Evolutionary conservation across 1,140 invertebrate genomes (phyloP).

Genomic region (Drosophila simulans): DNA sequence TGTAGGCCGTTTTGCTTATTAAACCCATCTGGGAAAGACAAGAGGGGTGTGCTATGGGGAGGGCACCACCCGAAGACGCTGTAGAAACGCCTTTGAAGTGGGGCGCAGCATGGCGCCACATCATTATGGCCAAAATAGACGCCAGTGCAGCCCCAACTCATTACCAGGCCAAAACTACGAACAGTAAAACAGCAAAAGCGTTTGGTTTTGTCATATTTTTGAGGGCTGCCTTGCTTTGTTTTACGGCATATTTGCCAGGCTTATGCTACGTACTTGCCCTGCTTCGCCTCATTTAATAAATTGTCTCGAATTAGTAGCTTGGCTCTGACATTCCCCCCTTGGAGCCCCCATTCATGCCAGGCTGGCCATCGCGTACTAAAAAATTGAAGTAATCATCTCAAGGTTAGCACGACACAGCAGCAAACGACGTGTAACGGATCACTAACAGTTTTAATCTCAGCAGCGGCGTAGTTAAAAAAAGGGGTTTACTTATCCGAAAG

Average conservation of each 20-base stretch:
- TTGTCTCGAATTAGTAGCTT: slow-evolving; percentile 75
- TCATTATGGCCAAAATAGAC: slow-evolving; percentile 53
- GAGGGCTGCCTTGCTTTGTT: slow-evolving; percentile 39
- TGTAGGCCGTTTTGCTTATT: slow-evolving; percentile 79
- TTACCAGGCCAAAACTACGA: slow-evolving; percentile 42
- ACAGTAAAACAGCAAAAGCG: slow-evolving; percentile 13
- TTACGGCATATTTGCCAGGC: slow-evolving; percentile 50
- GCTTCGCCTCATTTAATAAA: slow-evolving; percentile 79
- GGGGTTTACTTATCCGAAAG: neutral
- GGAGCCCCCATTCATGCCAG: slow-evolving; percentile 1
- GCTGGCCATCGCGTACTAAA: slow-evolving; percentile 57
- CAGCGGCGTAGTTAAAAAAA: slow-evolving; percentile 2
- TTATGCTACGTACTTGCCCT: slow-evolving; percentile 50
- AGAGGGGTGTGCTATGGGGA: neutral
- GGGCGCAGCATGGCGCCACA: slow-evolving; percentile 63
- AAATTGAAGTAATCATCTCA: slow-evolving; percentile 78
- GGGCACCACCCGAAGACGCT: slow-evolving; percentile 21
- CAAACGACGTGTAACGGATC: slow-evolving; percentile 64
- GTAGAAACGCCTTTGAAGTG: slow-evolving; percentile 38
- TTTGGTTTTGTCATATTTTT: slow-evolving; percentile 55
- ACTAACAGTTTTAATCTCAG: slow-evolving; percentile 56
- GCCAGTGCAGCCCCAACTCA: slow-evolving; percentile 47
- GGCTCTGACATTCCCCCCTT: slow-evolving; percentile 13
- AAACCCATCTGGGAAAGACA: slow-evolving; percentile 50
- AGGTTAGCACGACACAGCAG: slow-evolving; percentile 70